Evolutionary conservation across 2,797 vertebrate species (phyloP).

Genomic region (Cyclopterus lumpus): DNA sequence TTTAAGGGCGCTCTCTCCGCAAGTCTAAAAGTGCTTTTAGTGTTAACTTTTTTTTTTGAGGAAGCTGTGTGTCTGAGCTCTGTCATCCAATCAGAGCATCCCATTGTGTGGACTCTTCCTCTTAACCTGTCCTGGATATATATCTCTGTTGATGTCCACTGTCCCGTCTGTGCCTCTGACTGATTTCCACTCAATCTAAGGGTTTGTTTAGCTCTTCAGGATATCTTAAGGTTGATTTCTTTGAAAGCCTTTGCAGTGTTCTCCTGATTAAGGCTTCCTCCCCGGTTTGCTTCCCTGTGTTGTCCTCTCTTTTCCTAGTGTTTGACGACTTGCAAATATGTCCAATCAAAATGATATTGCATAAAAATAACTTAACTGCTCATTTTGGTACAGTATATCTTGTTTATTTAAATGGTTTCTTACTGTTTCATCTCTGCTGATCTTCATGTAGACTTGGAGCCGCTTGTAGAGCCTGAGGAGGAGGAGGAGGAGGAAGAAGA

Average conservation of each 20-base stretch:
- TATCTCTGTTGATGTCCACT: conserved; percentile 48
- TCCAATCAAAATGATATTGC: conserved; percentile 6
- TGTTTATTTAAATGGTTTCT: not conserved
- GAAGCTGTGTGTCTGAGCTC: conserved; percentile 55
- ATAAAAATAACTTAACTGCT: not conserved
- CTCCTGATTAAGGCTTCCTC: conserved; percentile 43
- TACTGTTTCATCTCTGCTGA: not conserved
- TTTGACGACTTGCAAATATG: conserved; percentile 18
- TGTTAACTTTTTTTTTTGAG: conserved; percentile 19
- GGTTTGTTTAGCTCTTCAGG: conserved; percentile 34
- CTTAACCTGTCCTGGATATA: conserved; percentile 63
- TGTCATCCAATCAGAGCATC: conserved; percentile 71
- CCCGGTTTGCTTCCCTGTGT: conserved; percentile 45
- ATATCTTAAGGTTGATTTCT: conserved; percentile 32
- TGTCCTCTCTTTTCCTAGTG: conserved; percentile 38
- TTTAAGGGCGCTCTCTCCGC: conserved; percentile 20
- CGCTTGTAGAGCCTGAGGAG: conserved; percentile 80
- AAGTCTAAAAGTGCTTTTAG: conserved; percentile 32
- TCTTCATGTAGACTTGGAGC: conserved; percentile 71
- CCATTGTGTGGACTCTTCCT: conserved; percentile 59
- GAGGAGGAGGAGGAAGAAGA: conserved; percentile 82
- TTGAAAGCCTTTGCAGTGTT: conserved; percentile 32
- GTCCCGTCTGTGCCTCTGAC: conserved; percentile 35
- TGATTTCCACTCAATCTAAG: conserved; percentile 42
- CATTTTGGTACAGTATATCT: too few species aligned